Conservation (phyloP, 2,888 invertebrate genomes). For the Coleophora flavipennella region DNA sequence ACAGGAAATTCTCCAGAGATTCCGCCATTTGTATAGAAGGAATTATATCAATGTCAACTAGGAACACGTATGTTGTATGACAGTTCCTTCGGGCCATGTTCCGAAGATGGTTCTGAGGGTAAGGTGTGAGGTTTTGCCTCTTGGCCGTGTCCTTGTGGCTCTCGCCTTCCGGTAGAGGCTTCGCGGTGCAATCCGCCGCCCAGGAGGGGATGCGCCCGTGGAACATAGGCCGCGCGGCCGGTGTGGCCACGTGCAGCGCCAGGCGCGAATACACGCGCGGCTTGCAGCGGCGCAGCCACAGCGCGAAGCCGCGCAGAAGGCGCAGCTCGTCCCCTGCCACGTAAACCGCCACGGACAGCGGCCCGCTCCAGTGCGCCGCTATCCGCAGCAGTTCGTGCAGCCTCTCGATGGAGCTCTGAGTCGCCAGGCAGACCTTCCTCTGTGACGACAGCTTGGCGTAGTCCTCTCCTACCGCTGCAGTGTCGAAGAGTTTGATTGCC, state of each 20-base stretch:
- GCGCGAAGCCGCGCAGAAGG: constrained; percentile 79
- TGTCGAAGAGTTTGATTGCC: constrained; percentile 78
- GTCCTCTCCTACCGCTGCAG: constrained; percentile 77
- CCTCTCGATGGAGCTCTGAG: constrained; percentile 84
- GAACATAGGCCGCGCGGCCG: constrained; percentile 64
- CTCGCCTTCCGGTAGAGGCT: constrained; percentile 76
- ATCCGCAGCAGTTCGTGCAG: constrained; percentile 84
- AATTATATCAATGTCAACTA: constrained; percentile 91
- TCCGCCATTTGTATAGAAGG: constrained; percentile 83
- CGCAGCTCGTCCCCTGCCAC: constrained; percentile 85
- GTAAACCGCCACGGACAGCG: constrained; percentile 87
- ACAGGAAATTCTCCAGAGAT: constrained; percentile 79
- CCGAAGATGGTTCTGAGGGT: constrained; percentile 91
- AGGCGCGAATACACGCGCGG: constrained; percentile 80
- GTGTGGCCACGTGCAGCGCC: constrained; percentile 82
- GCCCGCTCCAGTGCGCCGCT: constrained; percentile 87
- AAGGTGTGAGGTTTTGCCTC: constrained; percentile 83
- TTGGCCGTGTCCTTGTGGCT: constrained; percentile 75
- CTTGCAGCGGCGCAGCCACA: constrained; percentile 83
- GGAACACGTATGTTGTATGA: constrained; percentile 83
- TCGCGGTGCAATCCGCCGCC: constrained; percentile 77
- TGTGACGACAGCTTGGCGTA: constrained; percentile 74
- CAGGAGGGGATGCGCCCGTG: constrained; percentile 75
- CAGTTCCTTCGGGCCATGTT: constrained; percentile 91
- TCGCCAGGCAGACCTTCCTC: constrained; percentile 79